Percentiles rank a stretch among this genome's conserved stretches.
phyloP scores from a whole-genome alignment of 2,797 vertebrate genomes.

The Chelmon rostratus region DNA sequence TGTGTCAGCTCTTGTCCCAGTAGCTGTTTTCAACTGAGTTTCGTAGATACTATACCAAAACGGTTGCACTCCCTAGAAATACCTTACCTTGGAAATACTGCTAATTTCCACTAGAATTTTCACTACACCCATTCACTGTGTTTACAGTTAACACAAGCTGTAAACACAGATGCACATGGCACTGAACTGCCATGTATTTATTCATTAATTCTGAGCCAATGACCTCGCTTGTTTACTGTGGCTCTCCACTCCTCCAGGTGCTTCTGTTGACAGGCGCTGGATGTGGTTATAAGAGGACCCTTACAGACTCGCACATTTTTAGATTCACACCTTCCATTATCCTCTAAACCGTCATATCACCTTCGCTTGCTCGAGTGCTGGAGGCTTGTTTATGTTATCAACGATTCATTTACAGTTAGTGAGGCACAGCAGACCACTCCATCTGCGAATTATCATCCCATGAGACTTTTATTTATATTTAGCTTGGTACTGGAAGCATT shows the following conservation, averaged over 20 bases:
- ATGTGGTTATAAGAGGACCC: slow-evolving; percentile 23
- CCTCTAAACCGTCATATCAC: slow-evolving; percentile 48
- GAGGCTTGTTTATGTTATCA: slow-evolving; percentile 58
- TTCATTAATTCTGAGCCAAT: slow-evolving; percentile 30
- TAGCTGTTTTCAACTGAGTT: slow-evolving; percentile 2
- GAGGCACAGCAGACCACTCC: slow-evolving; percentile 60
- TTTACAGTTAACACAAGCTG: slow-evolving; percentile 27
- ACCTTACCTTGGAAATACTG: slow-evolving; percentile 27
- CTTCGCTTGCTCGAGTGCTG: slow-evolving; percentile 37
- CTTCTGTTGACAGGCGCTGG: slow-evolving; percentile 9
- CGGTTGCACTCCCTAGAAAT: neutral
- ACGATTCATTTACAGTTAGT: slow-evolving; percentile 52
- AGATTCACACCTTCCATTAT: slow-evolving; percentile 58
- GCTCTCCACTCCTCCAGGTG: slow-evolving; percentile 44
- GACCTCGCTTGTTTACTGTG: slow-evolving; percentile 30
- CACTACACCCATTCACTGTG: neutral
- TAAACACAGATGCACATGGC: slow-evolving; percentile 29
- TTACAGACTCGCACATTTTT: slow-evolving; percentile 31
- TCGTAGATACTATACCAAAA: neutral
- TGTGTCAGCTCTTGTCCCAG: neutral
- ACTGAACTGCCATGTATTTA: slow-evolving; percentile 20
- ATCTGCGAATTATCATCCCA: slow-evolving; percentile 30
- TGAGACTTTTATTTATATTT: slow-evolving; percentile 42
- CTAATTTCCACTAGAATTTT: neutral
- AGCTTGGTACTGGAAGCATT: neutral